Evolutionary conservation across 2,888 invertebrate genomes (phyloP), one percentile per base, ranked within the genome.

Genomic region (Agriopis leucophaearia): DNA sequence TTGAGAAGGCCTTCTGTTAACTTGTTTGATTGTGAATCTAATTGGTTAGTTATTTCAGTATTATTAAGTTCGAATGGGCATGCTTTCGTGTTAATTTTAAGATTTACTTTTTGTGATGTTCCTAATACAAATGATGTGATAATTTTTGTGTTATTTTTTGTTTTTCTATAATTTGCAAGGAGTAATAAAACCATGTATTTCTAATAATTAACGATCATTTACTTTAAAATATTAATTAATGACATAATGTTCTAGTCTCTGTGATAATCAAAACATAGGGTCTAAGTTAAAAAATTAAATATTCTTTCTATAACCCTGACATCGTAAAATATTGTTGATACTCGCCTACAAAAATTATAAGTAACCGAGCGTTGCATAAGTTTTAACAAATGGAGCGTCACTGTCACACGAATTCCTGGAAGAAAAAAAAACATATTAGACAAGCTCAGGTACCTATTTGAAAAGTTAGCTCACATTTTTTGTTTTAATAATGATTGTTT

Each of bases 311-410:
- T 82, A 89, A 88, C 89, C 89, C 88, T 89, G 88, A 85, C 86
- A 81, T 88, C 81, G 82, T 86, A 87, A 89, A 87, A 87, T 87
- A 89, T 89, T 88, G 80, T 89, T 88, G 88, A 88, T 89, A 88
- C 84, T 87, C 82, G 82, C 82, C 92, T 92, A 92, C 90, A 82
- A 82, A 82, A 94, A 95, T 96, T 97, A 98, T 95, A 98, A 96
- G 92, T 98, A 98, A 92, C 98, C 98, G 91, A 98, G 96, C 81
- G 98, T 98, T 90, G 98, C 97, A 91, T 98, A 98, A 87, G 98
- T 98, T 96, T 98, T 98, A 94, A 97, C 97, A 95, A 98, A 98
- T 88, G 98, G 97, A 90, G 96, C 96, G 92, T 98, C 97, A 94
- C 96, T 96, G 92, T 96, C 96, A 94, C 97, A 97, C 90, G 96